phyloP scores from a whole-genome alignment of 2,113 vertebrate species.

The Capreolus pygargus region DNA sequence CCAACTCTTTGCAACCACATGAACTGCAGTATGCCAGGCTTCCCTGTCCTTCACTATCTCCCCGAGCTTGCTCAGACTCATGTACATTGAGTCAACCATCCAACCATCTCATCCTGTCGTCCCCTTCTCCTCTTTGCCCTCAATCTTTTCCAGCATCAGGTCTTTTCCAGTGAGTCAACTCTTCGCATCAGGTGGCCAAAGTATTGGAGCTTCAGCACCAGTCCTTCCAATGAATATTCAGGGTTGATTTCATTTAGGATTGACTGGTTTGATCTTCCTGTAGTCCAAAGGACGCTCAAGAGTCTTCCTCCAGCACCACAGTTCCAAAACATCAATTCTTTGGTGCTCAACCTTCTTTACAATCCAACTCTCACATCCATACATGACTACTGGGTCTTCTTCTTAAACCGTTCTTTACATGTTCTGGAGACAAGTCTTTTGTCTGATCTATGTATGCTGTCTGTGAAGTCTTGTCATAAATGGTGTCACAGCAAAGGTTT shows the following conservation, averaged over 20 bases:
- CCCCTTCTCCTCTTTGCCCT: neutral
- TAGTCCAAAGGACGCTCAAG: neutral
- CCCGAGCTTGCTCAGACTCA: neutral
- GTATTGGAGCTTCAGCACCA: neutral
- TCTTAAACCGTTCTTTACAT: neutral
- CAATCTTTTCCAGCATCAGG: neutral
- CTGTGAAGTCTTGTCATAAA: neutral
- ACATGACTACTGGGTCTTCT: neutral
- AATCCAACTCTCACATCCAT: neutral
- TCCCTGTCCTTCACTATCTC: neutral
- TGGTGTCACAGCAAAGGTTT: neutral
- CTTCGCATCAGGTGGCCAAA: neutral
- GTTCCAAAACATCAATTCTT: neutral
- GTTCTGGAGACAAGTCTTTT: neutral
- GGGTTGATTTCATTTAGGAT: neutral
- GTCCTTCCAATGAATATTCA: neutral
- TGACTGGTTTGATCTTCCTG: neutral
- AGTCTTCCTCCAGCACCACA: neutral
- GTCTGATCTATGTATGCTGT: neutral
- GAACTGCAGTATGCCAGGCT: neutral
- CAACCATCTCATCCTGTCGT: neutral
- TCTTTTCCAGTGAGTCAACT: neutral
- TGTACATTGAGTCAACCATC: neutral
- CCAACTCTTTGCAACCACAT: neutral
- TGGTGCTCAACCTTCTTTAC: neutral